Conservation (phyloP, 2,113 vertebrate genomes). For the Engraulis encrasicolus region DNA sequence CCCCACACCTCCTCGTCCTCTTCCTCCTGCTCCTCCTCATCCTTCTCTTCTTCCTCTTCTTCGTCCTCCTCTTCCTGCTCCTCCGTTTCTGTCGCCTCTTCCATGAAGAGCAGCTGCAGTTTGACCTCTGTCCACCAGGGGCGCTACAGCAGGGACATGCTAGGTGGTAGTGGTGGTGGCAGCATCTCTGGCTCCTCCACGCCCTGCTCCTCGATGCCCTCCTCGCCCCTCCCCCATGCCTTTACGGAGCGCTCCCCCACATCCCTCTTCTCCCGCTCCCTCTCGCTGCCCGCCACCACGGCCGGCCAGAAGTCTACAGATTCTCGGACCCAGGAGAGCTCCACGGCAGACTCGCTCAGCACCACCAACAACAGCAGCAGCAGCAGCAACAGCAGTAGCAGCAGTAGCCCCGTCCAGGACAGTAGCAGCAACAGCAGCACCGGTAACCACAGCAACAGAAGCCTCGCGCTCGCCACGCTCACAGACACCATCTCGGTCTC, state of each 20-base stretch:
- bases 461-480: too few species aligned
- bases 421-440: background rate
- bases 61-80: slow-evolving; percentile 51
- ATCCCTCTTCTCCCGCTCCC: background rate
- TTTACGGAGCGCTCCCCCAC: background rate
- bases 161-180: slow-evolving; percentile 1
- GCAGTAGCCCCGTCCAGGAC: too few species aligned
- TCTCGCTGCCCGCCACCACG: background rate
- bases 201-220: slow-evolving; percentile 46
- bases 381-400: background rate
- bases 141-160: slow-evolving; percentile 57
- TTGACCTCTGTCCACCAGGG: slow-evolving; percentile 54
- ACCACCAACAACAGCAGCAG: background rate
- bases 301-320: background rate
- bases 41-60: slow-evolving; percentile 42
- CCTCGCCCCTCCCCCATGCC: background rate
- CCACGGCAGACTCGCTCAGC: background rate
- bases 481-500: background rate
- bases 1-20: slow-evolving; percentile 52
- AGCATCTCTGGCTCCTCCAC: slow-evolving; percentile 34
- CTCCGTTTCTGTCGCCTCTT: slow-evolving; percentile 28
- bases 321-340: background rate
- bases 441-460: background rate
- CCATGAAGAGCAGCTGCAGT: slow-evolving; percentile 51
- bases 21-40: slow-evolving; percentile 24